Percentiles rank a stretch among this genome's conserved stretches.
phyloP scores from a whole-genome alignment of 2,797 vertebrate genomes.

The Champsocephalus esox region DNA sequence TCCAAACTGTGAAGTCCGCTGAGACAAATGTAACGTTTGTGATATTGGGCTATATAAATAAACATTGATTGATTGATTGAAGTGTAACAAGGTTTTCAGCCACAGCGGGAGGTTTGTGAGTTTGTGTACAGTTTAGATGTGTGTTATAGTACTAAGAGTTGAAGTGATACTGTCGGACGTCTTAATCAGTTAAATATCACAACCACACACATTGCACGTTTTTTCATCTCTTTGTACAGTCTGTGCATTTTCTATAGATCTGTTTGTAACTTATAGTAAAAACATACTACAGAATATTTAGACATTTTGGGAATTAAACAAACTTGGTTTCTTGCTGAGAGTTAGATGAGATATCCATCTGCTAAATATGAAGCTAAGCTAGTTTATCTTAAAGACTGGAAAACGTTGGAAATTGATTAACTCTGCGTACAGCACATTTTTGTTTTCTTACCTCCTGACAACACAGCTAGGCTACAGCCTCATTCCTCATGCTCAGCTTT shows the following conservation, averaged over 20 bases:
- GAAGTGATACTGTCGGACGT: background rate
- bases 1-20: too few relatives aligned
- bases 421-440: too few relatives aligned
- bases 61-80: too few relatives aligned
- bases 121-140: slow-evolving; percentile 27
- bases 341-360: background rate
- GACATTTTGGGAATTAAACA: slow-evolving; percentile 8
- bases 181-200: slow-evolving; percentile 4
- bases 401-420: too few relatives aligned
- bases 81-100: background rate
- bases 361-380: background rate
- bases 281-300: background rate
- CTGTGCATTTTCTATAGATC: slow-evolving; percentile 11
- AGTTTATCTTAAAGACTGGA: too few relatives aligned
- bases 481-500: background rate
- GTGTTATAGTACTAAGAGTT: background rate
- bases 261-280: slow-evolving; percentile 4
- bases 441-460: background rate
- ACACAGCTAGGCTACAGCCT: too few relatives aligned
- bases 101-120: background rate
- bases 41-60: too few relatives aligned
- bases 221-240: background rate
- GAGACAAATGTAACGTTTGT: too few relatives aligned
- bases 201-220: slow-evolving; percentile 8
- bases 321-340: background rate